Evolutionary conservation across 1,140 invertebrate species (phyloP).

Genomic region (Heliconius nattereri): DNA sequence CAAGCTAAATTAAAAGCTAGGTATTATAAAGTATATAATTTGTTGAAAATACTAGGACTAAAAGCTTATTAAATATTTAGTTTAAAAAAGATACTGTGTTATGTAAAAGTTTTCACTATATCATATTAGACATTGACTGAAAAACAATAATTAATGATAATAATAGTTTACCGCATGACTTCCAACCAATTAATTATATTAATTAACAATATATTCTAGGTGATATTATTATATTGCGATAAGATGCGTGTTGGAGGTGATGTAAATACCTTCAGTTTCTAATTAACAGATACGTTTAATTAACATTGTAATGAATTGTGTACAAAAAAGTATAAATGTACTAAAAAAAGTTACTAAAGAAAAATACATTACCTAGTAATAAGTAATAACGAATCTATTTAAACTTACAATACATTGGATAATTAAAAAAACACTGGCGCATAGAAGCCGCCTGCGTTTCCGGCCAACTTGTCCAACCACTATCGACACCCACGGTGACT

Average conservation of each 20-base stretch:
- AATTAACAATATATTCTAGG: conserved; percentile 1
- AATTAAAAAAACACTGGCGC: conserved; percentile 43
- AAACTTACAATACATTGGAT: conserved; percentile 26
- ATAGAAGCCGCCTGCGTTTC: conserved; percentile 56
- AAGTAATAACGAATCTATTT: neutral
- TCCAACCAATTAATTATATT: conserved; percentile 6
- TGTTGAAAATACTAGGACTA: neutral
- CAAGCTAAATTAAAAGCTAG: neutral
- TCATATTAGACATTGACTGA: neutral
- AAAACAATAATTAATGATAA: neutral
- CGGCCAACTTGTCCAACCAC: conserved; percentile 50
- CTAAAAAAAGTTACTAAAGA: neutral
- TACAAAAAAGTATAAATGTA: neutral
- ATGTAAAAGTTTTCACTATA: neutral
- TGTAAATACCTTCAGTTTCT: conserved; percentile 6
- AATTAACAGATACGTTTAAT: neutral
- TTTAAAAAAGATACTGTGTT: neutral
- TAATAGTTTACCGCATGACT: neutral
- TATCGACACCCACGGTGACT: conserved; percentile 46
- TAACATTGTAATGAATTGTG: neutral
- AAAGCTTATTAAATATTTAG: neutral
- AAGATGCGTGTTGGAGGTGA: neutral
- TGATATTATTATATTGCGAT: neutral
- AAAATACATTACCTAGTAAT: neutral
- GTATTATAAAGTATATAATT: neutral